A percentile compares a stretch with the other conserved stretches of the same genome.
These are phyloP conservation scores for Pseudomyrmex pallidus DNA, from an alignment of 1,140 invertebrate genomes.

Conservation along the genomic window DNA sequence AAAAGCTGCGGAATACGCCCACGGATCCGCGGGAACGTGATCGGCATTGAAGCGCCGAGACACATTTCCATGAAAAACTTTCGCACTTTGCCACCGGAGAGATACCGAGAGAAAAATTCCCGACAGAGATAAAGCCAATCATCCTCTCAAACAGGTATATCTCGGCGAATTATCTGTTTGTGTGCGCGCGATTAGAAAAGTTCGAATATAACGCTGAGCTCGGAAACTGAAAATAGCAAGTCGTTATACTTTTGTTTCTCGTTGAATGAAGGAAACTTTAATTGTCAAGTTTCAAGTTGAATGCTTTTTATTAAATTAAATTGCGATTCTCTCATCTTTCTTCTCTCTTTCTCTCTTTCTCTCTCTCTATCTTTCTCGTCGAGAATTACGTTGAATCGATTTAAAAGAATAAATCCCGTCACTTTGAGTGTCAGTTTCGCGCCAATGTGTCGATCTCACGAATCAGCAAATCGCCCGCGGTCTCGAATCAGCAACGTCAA, in stretches of 20 bases:
- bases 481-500: not conserved
- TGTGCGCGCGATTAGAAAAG: not conserved
- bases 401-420: not conserved
- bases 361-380: too few species aligned
- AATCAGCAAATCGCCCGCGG: not conserved
- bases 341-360: too few species aligned
- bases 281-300: too few species aligned
- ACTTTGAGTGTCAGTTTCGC: not conserved
- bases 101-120: not conserved
- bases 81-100: too few species aligned
- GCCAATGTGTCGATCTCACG: not conserved
- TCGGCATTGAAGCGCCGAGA: not conserved
- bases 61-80: slow-evolving; percentile 29
- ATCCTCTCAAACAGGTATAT: not conserved
- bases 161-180: not conserved
- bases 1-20: slow-evolving; percentile 28
- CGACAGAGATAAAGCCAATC: not conserved
- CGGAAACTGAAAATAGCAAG: not conserved
- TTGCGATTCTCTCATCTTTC: too few species aligned
- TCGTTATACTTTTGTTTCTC: not conserved
- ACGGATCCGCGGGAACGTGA: slow-evolving; percentile 21
- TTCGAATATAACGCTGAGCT: not conserved
- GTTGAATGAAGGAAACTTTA: too few species aligned
- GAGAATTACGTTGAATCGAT: too few species aligned
- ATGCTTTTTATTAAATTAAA: too few species aligned